These are phyloP conservation scores for Pheosia tremula DNA, from an alignment of 2,888 invertebrate genomes.

Conservation along the genomic window DNA sequence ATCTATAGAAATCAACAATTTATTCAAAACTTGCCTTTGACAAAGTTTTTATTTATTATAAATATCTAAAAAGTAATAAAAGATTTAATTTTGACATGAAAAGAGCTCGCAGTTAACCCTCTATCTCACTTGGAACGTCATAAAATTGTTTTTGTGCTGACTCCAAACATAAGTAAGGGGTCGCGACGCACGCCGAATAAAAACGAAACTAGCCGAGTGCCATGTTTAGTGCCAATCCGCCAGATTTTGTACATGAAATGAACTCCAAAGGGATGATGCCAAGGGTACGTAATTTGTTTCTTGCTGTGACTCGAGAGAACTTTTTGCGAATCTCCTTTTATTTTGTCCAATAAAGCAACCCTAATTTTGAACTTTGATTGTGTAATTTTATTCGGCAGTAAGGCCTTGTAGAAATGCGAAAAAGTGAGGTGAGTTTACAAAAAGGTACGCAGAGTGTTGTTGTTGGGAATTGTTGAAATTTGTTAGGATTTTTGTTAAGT, in stretches of 20 bases:
- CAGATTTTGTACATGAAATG: slow-evolving; percentile 45
- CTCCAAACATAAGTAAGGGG: slow-evolving; percentile 31
- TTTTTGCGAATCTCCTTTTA: slow-evolving; percentile 40
- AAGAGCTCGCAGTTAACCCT: slow-evolving; percentile 31
- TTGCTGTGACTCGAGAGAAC: slow-evolving; percentile 39
- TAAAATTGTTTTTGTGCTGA: slow-evolving; percentile 46
- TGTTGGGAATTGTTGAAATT: slow-evolving; percentile 20
- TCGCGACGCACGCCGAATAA: slow-evolving; percentile 38
- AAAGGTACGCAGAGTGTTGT: slow-evolving; percentile 25
- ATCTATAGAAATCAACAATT: slow-evolving; percentile 46
- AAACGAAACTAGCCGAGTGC: slow-evolving; percentile 33
- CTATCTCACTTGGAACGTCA: slow-evolving; percentile 40
- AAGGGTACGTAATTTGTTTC: slow-evolving; percentile 39
- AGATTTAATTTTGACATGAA: slow-evolving; percentile 32
- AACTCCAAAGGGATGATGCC: slow-evolving; percentile 38
- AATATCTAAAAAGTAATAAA: slow-evolving; percentile 43
- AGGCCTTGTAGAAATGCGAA: slow-evolving; percentile 40
- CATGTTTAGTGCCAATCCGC: slow-evolving; percentile 46
- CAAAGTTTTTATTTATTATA: slow-evolving; percentile 41
- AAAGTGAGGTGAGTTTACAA: slow-evolving; percentile 24
- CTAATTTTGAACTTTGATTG: slow-evolving; percentile 54
- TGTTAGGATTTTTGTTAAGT: slow-evolving; percentile 21
- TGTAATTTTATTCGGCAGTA: slow-evolving; percentile 43
- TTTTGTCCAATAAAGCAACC: slow-evolving; percentile 46
- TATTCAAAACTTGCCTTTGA: slow-evolving; percentile 52